phyloP scores from a whole-genome alignment of 2,113 vertebrate genomes.

The Phalacrocorax brasilianus region DNA sequence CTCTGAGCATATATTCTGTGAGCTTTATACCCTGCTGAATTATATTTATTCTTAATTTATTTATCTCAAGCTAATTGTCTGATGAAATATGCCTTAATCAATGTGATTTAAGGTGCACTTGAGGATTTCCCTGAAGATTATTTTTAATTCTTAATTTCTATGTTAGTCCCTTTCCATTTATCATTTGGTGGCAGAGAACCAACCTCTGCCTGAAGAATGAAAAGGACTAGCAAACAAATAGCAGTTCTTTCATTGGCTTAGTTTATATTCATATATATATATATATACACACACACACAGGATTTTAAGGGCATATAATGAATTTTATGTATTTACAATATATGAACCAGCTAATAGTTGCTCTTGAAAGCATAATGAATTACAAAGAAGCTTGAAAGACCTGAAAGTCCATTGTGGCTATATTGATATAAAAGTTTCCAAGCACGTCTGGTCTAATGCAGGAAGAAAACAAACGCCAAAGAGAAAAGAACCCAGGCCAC shows the following conservation, averaged over 20 bases:
- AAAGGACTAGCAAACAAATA: not conserved
- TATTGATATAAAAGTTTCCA: not conserved
- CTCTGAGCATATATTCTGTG: not conserved
- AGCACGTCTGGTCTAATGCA: rapidly evolving
- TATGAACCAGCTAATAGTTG: not conserved
- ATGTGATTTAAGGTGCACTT: not conserved
- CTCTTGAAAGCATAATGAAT: not conserved
- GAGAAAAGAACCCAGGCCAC: not conserved
- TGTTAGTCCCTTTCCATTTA: not conserved
- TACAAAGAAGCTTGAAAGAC: not conserved
- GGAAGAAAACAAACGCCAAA: not conserved
- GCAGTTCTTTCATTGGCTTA: not conserved
- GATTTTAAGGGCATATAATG: not conserved
- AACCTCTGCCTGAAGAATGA: not conserved
- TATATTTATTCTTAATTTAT: not conserved
- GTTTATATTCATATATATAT: not conserved
- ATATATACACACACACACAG: not conserved
- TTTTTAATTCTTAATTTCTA: not conserved
- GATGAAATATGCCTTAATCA: not conserved
- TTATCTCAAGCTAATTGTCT: not conserved
- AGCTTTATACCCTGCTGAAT: not conserved
- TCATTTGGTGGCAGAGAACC: not conserved
- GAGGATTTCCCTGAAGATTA: not conserved
- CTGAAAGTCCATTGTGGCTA: not conserved
- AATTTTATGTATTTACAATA: not conserved